Base-by-base conservation (phyloP, 2,113 vertebrate genomes). In the Xenopus laevis region DNA sequence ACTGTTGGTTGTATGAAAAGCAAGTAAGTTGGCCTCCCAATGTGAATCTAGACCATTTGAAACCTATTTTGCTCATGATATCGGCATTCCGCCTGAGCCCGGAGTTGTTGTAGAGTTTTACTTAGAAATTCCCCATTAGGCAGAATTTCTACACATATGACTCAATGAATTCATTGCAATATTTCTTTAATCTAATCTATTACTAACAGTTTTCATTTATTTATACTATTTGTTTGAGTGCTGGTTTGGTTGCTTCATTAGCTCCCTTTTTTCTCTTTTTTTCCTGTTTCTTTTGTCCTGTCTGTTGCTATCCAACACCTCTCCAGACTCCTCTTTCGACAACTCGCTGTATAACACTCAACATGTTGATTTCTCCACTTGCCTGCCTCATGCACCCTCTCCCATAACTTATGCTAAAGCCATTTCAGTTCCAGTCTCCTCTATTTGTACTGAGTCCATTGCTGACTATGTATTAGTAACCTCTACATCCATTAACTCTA, bases 161-260 rank as follows among this genome's bases (percentile, higher is more conserved):
- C 47, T 50, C 47, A 55, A 55, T 55, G 53, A 55, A 55, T 55
- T 55, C 53, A 55, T 55, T 80, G 81, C 81, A 73, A 74, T 84
- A 84, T 86, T 79, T 81, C 78, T 73, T 82, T 81, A 85, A 83
- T 87, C 88, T 91, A 87, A 89, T 91, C 86, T 83, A 87, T 80
- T 88, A 89, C 92, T 94, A 91, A 92, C 92, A 87, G 74, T 90
- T 87, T 88, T 74, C 86, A 18, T 91, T 88, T 82, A n/a, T 91
- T 89, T 83, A 82, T 88, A 80, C 87, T 78, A 88, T 89, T 88
- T 87, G 84, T 92, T 86, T 88, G 89, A 92, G 87, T 92, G 92
- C 93, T 94, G 91, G 87, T 92, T 93, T 90, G 90, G 87, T 92
- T 92, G 92, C 92, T 95, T 94, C 90, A 94, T 94, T 92, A 87